phyloP scores from a whole-genome alignment of 1,140 invertebrate species.

The Thaumetopoea pityocampa region DNA sequence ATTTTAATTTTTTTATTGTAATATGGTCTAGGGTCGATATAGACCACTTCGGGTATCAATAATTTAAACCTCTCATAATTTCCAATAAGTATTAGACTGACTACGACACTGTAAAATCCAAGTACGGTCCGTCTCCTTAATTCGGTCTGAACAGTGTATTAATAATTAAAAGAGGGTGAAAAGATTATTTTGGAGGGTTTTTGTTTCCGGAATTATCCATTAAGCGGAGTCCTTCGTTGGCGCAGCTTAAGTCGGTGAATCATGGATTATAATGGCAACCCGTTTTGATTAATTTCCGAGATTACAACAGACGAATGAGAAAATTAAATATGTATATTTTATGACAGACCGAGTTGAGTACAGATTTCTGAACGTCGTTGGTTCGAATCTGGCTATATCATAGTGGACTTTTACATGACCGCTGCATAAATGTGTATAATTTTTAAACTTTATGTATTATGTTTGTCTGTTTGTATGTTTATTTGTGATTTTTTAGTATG shows the following conservation, averaged over 20 bases:
- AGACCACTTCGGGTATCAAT: too few species aligned
- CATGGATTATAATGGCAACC: constrained; percentile 12
- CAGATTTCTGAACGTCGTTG: too few species aligned
- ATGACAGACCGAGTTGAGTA: too few species aligned
- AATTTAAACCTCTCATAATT: too few species aligned
- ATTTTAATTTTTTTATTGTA: too few species aligned
- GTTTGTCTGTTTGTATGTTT: neutral
- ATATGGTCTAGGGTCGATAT: too few species aligned
- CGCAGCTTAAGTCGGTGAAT: constrained; percentile 8
- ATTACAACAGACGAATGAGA: constrained; percentile 13
- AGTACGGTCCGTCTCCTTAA: too few species aligned
- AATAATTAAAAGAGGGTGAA: constrained; percentile 23
- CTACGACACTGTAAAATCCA: too few species aligned
- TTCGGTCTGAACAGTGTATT: constrained; percentile 11
- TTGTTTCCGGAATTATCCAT: constrained; percentile 17
- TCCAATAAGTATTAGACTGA: too few species aligned
- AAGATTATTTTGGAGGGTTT: constrained; percentile 9
- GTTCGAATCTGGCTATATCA: too few species aligned
- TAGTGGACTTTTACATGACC: neutral
- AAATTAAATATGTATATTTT: too few species aligned
- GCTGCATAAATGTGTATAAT: constrained; percentile 8
- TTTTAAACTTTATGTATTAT: neutral
- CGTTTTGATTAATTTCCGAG: constrained; percentile 12
- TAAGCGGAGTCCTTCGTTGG: constrained; percentile 9
- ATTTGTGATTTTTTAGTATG: neutral